Conservation (phyloP, 1,140 invertebrate species). For the Eriosoma lanigerum region DNA sequence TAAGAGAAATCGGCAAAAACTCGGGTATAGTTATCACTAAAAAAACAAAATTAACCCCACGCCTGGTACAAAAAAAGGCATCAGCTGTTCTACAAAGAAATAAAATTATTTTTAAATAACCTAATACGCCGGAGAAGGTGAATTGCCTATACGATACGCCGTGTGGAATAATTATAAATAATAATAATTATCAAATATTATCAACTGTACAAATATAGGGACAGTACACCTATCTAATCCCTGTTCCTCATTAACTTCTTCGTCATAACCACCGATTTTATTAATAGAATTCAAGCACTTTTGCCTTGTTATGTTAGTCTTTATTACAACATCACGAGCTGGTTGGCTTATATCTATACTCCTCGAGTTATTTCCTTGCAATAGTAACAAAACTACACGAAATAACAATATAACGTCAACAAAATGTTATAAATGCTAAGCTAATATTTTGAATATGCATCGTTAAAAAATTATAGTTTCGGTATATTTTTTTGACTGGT, state of each 20-base stretch:
- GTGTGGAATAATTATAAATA: neutral
- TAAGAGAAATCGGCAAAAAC: too few relatives aligned
- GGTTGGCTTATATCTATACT: neutral
- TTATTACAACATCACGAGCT: neutral
- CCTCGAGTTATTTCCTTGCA: neutral
- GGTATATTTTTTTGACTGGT: too few relatives aligned
- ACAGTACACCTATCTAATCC: neutral
- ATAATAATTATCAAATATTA: neutral
- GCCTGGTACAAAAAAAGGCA: too few relatives aligned
- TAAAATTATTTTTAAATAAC: too few relatives aligned
- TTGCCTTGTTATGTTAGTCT: neutral
- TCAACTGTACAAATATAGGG: too few relatives aligned
- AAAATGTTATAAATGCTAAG: neutral
- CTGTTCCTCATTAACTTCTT: neutral
- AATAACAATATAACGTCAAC: neutral
- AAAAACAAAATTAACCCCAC: too few relatives aligned
- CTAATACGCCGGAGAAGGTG: conserved; percentile 1
- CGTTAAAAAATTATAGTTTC: too few relatives aligned
- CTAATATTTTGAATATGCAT: neutral
- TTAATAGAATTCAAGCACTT: neutral
- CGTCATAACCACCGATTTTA: neutral
- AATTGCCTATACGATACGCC: conserved; percentile 44
- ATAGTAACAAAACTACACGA: neutral
- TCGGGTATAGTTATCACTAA: too few relatives aligned
- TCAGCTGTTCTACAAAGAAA: too few relatives aligned